phyloP scores from a whole-genome alignment of 2,888 invertebrate genomes.

The Drosophila longiperda region DNA sequence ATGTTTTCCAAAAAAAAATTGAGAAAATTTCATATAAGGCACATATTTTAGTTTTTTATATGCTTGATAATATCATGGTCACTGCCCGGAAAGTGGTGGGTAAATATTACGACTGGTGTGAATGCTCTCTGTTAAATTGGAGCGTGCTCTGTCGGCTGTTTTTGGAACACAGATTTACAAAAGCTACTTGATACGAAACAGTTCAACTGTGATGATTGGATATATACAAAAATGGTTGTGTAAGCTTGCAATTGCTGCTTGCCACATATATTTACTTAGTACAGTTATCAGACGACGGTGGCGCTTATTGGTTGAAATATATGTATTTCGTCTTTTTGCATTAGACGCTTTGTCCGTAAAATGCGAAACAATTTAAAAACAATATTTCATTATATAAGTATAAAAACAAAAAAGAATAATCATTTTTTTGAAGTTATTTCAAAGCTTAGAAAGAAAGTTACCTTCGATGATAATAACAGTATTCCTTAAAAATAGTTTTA shows the following conservation, averaged over 20 bases:
- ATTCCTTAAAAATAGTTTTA: background rate
- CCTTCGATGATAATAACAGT: background rate
- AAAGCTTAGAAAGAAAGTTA: background rate
- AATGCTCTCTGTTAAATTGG: background rate
- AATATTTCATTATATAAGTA: background rate
- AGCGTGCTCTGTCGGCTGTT: slow-evolving; percentile 12
- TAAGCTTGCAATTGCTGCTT: background rate
- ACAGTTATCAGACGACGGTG: background rate
- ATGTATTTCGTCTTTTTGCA: background rate
- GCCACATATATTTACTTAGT: background rate
- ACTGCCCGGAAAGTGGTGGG: too few species aligned
- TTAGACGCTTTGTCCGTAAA: background rate
- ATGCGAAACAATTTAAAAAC: background rate
- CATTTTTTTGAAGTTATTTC: background rate
- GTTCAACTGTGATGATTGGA: background rate
- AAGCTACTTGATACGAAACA: slow-evolving; percentile 2
- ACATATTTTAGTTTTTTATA: background rate
- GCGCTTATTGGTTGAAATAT: slow-evolving; percentile 1
- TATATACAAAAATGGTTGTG: background rate
- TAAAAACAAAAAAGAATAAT: background rate
- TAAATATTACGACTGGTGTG: background rate
- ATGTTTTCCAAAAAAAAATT: background rate
- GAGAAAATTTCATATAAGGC: too few species aligned
- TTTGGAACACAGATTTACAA: background rate
- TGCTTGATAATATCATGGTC: background rate